Conservation (phyloP, 2,888 invertebrate species). For the Ditylenchus weischeri region DNA sequence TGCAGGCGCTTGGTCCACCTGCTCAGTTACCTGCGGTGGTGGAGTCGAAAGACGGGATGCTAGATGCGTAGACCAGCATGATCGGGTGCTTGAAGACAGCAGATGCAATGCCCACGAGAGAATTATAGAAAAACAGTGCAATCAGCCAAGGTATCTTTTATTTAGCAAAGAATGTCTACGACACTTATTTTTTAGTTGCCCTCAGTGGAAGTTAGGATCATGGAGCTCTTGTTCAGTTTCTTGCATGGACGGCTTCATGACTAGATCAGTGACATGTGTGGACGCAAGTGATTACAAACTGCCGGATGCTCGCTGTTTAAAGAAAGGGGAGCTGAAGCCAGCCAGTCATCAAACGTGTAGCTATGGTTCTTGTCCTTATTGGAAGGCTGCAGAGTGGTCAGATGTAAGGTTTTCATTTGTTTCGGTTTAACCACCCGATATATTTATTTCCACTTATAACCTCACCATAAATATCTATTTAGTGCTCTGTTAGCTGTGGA, state of each 20-base stretch:
- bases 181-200: slow-evolving; percentile 50
- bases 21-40: slow-evolving; percentile 56
- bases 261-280: slow-evolving; percentile 52
- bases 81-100: slow-evolving; percentile 27
- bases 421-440: too few relatives aligned
- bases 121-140: slow-evolving; percentile 58
- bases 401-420: slow-evolving; percentile 48
- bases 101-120: slow-evolving; percentile 46
- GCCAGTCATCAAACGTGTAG: slow-evolving; percentile 59
- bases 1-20: slow-evolving; percentile 46
- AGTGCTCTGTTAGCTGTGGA: slow-evolving; percentile 58
- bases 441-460: too few relatives aligned
- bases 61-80: slow-evolving; percentile 40
- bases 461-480: not conserved
- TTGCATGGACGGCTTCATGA: slow-evolving; percentile 56
- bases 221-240: slow-evolving; percentile 48
- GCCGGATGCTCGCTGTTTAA: slow-evolving; percentile 39
- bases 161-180: too few relatives aligned
- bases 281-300: slow-evolving; percentile 44
- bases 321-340: slow-evolving; percentile 32
- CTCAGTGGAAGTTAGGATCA: slow-evolving; percentile 58
- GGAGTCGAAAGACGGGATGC: slow-evolving; percentile 54
- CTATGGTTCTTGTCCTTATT: slow-evolving; percentile 60
- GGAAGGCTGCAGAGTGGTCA: slow-evolving; percentile 60
- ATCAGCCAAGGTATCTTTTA: slow-evolving; percentile 38